phyloP scores from a whole-genome alignment of 2,888 invertebrate genomes.

The Troides aeacus region DNA sequence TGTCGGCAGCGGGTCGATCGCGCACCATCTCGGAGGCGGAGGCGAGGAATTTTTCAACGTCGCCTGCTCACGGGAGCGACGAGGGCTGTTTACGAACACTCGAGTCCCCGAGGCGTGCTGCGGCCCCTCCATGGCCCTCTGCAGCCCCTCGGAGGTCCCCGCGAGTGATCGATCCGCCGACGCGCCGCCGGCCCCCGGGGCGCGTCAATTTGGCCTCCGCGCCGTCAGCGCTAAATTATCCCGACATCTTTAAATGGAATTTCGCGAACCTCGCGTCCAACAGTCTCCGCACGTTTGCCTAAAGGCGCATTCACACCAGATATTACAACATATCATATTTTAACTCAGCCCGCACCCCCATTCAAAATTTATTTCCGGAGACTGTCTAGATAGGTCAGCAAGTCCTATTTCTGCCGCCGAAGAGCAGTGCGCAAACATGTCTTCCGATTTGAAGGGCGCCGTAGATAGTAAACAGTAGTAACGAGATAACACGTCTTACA shows the following conservation, averaged over 20 bases:
- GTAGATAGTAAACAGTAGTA: too few relatives aligned
- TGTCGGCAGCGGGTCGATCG: constrained; percentile 8
- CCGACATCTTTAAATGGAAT: constrained; percentile 79
- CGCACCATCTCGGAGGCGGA: constrained; percentile 12
- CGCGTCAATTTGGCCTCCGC: constrained; percentile 74
- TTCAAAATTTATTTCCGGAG: too few relatives aligned
- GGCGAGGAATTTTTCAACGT: constrained; percentile 20
- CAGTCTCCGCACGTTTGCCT: constrained; percentile 35
- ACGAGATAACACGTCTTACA: too few relatives aligned
- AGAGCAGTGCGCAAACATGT: too few relatives aligned
- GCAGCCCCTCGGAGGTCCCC: constrained; percentile 43
- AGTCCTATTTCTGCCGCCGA: too few relatives aligned
- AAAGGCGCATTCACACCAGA: constrained; percentile 6
- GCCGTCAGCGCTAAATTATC: constrained; percentile 78
- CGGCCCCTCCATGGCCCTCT: constrained; percentile 34
- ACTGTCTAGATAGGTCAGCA: too few relatives aligned
- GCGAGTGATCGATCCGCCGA: constrained; percentile 66
- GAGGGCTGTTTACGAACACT: constrained; percentile 64
- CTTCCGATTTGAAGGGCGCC: too few relatives aligned
- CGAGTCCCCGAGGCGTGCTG: constrained; percentile 35
- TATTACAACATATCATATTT: too few relatives aligned
- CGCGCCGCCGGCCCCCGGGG: constrained; percentile 62
- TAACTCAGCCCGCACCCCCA: too few relatives aligned
- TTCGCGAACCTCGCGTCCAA: constrained; percentile 67
- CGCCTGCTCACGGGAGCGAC: constrained; percentile 39